Evolutionary conservation across 2,113 vertebrate species (phyloP).

Genomic region (Hystrix cristata): DNA sequence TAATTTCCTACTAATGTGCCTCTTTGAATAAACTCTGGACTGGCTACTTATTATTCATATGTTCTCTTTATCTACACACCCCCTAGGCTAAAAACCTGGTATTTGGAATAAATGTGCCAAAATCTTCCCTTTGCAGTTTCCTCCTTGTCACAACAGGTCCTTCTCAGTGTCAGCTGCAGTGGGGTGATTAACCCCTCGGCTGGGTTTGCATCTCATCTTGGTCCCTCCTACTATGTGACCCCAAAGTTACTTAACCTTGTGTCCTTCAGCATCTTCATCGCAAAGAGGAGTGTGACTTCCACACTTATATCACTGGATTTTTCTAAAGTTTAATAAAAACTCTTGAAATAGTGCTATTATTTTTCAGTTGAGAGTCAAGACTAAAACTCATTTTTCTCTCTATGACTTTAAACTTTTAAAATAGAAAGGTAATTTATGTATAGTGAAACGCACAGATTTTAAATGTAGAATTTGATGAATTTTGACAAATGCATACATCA

Average conservation of each 20-base stretch:
- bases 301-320: not conserved
- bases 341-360: not conserved
- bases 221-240: not conserved
- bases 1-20: constrained; percentile 37
- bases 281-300: not conserved
- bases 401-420: constrained; percentile 51
- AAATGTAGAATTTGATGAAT: not conserved
- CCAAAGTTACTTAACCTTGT: not conserved
- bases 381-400: constrained; percentile 53
- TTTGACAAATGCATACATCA: constrained; percentile 1
- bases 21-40: constrained; percentile 27
- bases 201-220: not conserved
- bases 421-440: constrained; percentile 16
- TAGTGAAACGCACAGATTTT: constrained; percentile 32
- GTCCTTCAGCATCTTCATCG: not conserved
- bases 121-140: not conserved
- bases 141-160: accelerated
- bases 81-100: not conserved
- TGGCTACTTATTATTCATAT: constrained; percentile 3
- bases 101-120: not conserved
- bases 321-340: constrained; percentile 14
- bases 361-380: constrained; percentile 4
- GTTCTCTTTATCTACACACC: not conserved
- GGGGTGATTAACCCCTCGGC: not conserved
- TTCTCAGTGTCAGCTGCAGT: not conserved